These are phyloP conservation scores for Progne subis DNA, from an alignment of 2,113 vertebrate genomes.

Conservation along the genomic window DNA sequence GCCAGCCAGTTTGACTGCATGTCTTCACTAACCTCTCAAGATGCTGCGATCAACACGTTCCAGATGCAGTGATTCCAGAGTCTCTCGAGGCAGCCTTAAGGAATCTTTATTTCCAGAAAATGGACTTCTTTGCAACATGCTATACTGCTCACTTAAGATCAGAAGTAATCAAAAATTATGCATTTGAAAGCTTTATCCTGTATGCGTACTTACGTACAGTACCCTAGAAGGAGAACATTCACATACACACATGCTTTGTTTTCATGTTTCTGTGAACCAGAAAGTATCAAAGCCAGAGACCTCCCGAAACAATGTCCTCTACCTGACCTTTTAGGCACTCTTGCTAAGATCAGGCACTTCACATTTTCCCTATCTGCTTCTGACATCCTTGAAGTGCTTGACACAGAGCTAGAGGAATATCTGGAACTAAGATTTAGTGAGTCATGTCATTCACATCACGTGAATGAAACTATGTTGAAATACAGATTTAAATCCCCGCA, in stretches of 20 bases:
- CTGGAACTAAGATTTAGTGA: neutral
- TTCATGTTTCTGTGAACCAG: neutral
- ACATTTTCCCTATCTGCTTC: neutral
- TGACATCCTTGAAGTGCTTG: slow-evolving; percentile 30
- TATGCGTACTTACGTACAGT: neutral
- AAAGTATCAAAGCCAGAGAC: neutral
- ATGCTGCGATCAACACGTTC: neutral
- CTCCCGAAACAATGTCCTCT: neutral
- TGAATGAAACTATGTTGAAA: neutral
- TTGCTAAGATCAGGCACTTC: slow-evolving; percentile 21
- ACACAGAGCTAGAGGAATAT: neutral
- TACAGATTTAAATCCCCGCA: neutral
- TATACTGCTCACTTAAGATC: neutral
- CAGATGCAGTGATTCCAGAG: neutral
- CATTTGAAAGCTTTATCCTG: neutral
- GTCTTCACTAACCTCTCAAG: neutral
- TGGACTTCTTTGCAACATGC: neutral
- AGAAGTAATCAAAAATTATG: neutral
- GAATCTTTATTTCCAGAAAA: neutral
- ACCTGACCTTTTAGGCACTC: slow-evolving; percentile 1
- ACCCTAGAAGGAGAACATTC: neutral
- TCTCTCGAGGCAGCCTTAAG: neutral
- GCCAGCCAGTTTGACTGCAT: neutral
- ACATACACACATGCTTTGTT: neutral
- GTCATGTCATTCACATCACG: neutral